Conservation (phyloP, 2,113 vertebrate genomes). For the Crotalus horridus region DNA sequence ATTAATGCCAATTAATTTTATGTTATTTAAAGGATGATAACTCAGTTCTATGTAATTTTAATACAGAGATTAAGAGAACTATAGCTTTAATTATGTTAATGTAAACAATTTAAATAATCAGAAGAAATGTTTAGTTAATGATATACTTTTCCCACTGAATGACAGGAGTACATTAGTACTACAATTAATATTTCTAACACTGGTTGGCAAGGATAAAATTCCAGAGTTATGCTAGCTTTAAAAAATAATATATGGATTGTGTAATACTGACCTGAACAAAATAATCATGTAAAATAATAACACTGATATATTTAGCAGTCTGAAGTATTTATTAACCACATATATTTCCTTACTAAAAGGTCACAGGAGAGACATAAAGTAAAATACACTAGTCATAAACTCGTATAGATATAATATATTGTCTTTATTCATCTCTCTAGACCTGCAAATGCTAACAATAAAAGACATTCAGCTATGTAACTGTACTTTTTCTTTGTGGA, state of each 20-base stretch:
- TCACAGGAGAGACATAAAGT: conserved; percentile 17
- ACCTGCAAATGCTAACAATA: neutral
- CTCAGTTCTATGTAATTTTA: conserved; percentile 58
- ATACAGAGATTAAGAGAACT: conserved; percentile 40
- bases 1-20: conserved; percentile 60
- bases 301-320: neutral
- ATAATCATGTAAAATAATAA: neutral
- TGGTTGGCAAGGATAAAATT: conserved; percentile 34
- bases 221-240: neutral
- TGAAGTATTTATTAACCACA: neutral
- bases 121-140: conserved; percentile 33
- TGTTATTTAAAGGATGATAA: conserved; percentile 52
- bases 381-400: conserved; percentile 5
- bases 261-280: neutral
- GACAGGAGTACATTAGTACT: conserved; percentile 15
- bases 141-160: conserved; percentile 27
- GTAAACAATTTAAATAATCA: conserved; percentile 47
- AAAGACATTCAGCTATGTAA: neutral
- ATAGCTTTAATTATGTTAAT: conserved; percentile 51
- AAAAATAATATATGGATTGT: neutral
- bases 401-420: neutral
- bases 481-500: neutral
- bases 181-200: neutral
- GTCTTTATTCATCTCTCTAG: conserved; percentile 6
- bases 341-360: neutral